These are phyloP conservation scores for Epizoanthus illoricatus DNA, from an alignment of 92 coral and sea anemone species.

Conservation along the genomic window DNA sequence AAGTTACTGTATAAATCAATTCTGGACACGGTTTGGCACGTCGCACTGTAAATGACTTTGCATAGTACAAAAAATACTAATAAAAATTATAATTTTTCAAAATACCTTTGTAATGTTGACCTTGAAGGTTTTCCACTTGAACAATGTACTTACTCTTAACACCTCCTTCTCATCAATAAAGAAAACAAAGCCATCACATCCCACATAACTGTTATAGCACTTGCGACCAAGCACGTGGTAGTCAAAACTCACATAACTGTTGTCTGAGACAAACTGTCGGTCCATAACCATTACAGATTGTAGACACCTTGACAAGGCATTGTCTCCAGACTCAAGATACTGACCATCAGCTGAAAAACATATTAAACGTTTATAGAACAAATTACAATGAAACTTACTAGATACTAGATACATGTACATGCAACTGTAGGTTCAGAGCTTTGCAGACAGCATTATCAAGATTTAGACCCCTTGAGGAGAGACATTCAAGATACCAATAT, in stretches of 20 bases:
- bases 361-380: too few relatives aligned
- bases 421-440: too few relatives aligned
- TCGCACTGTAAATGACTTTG: too few relatives aligned
- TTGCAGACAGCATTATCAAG: too few relatives aligned
- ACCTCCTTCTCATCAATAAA: conserved; percentile 55
- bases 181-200: conserved; percentile 83
- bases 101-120: conserved; percentile 55
- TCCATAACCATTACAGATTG: conserved; percentile 55
- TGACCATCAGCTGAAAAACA: conserved; percentile 54
- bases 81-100: not conserved
- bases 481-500: too few relatives aligned
- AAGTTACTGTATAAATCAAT: too few relatives aligned
- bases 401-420: too few relatives aligned
- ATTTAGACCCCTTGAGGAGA: too few relatives aligned
- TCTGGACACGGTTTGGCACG: too few relatives aligned
- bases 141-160: conserved; percentile 43
- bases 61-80: too few relatives aligned
- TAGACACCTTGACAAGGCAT: conserved; percentile 61
- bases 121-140: conserved; percentile 54
- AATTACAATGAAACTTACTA: too few relatives aligned
- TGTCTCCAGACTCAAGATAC: conserved; percentile 79
- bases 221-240: conserved; percentile 72
- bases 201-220: conserved; percentile 57
- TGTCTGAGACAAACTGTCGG: conserved; percentile 56
- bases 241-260: conserved; percentile 60